Evolutionary conservation across 2,888 invertebrate species (phyloP), one percentile per base, ranked within the genome.

Genomic region (Eupithecia abbreviata): DNA sequence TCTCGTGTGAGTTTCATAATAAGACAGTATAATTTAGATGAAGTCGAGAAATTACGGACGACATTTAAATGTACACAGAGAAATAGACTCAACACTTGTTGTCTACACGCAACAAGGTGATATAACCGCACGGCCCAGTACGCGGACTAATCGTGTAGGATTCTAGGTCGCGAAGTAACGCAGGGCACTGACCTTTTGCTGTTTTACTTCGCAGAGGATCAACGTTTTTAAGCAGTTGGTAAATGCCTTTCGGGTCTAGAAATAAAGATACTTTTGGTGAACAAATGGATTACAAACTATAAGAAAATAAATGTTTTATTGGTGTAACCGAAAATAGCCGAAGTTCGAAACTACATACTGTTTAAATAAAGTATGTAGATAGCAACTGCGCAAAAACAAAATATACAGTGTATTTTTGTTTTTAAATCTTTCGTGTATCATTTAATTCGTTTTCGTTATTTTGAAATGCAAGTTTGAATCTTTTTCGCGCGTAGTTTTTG

Each of bases 101-200:
- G 30, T 62, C 62, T 30, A 12, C 62, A 62, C 30, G 30, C 62
- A 62, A 62, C 62, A 62, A 0, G 30, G 4, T 62, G 30, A 30
- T 62, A 62, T 62, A 62, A 62, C 62, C 30, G 62, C 30, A 62
- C 30, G 62, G 30, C 62, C 30, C 62, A 62, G 30, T 62, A 4
- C 62, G 12, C 30, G 10, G 12, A 12, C 30, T 62, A 62, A 62
- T 30, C 62, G 30, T 62, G 62, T 30, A 1, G 30, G 10, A 30
- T 62, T 62, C 62, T 62, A 62, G 62, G 62, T 62, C 62, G 30
- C 62, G 2, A 30, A 30, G 12, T 62, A 62, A 62, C 62, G 62
- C 62, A 30, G 62, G 62, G 62, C 12, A 62, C 62, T 62, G 30
- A 62, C 62, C 62, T 62, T 62, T 55, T 18, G 55, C 18, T 9